Conservation (phyloP, 2,888 invertebrate species). For the Camptogramma bilineatum region DNA sequence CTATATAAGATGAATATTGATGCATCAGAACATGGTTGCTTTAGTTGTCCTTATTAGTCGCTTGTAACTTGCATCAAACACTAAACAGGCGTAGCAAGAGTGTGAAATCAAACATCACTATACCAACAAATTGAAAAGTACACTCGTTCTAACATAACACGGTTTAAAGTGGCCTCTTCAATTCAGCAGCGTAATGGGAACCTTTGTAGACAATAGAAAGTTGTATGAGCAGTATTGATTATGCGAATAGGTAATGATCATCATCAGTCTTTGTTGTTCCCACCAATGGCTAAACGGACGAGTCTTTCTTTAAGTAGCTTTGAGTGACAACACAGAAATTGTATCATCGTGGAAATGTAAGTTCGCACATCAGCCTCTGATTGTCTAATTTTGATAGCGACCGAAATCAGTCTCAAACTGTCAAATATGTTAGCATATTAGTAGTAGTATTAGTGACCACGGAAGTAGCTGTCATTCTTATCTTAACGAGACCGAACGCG, state of each 20-base stretch:
- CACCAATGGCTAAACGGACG: background rate
- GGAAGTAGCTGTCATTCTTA: too few species aligned
- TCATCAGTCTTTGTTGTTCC: constrained; percentile 7
- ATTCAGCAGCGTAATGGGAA: constrained; percentile 27
- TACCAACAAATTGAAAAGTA: constrained; percentile 60
- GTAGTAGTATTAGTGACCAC: too few species aligned
- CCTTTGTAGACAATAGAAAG: constrained; percentile 30
- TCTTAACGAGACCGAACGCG: too few species aligned
- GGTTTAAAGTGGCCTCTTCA: constrained; percentile 17
- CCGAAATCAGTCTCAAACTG: too few species aligned
- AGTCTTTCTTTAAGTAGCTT: too few species aligned
- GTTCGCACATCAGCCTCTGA: too few species aligned
- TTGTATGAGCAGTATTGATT: constrained; percentile 23
- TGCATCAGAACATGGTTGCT: background rate
- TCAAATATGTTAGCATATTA: too few species aligned
- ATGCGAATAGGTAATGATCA: constrained; percentile 23
- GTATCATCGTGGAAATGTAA: too few species aligned
- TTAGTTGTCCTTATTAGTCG: background rate
- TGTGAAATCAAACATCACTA: constrained; percentile 60
- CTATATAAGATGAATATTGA: background rate
- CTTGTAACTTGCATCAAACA: constrained; percentile 38
- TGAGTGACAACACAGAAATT: too few species aligned
- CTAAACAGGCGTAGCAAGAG: constrained; percentile 49
- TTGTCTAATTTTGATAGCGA: too few species aligned
- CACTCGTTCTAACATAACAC: constrained; percentile 29